Evolutionary conservation across 2,888 invertebrate genomes (phyloP), one percentile per base, ranked within the genome.

Genomic region (Phaedon cochleariae): DNA sequence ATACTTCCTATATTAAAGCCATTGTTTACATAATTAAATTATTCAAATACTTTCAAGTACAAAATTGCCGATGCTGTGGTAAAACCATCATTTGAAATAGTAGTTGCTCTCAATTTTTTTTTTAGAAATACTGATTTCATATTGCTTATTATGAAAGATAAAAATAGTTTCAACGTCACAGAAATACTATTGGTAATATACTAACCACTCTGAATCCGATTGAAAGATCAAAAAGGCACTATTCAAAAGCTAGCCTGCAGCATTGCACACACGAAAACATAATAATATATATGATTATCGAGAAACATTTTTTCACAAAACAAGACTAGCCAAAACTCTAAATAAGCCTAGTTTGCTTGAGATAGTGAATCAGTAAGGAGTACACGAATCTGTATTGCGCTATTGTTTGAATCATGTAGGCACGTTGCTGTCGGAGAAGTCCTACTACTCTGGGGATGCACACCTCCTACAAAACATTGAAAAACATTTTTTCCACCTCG

Each of bases 371-470:
- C 48, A 96, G 87, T 58, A 95, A 86, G 74, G 91, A 90, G 82
- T 96, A 94, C 54, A 96, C 90, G 83, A 96, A 95, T 82, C 92
- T 90, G 85, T 96, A 96, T 82, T 96, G 96, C 67, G 93, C 92
- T 68, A 95, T 88, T 62, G 93, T 94, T 82, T 95, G 94, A 67
- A 97, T 92, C 84, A 96, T 90, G 80, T 90, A 89, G 83, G 96
- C 95, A 68, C 97, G 87, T 81, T 97, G 96, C 77, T 94, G 92
- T 72, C 97, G 90, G 51, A 97, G 87, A 73, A 93, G 86, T 64
- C 89, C 89, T 71, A 96, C 89, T 1, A 93, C 92, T 68, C 92
- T 88, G 0, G 95, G 92, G 77, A 96, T 90, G 83, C 96, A 95
- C 73, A 96, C 86, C 83, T 93, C 93, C 94, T 95, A 83, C 0